Evolutionary conservation across 2,797 vertebrate species (phyloP).

Genomic region (Rhodeus uyekii): DNA sequence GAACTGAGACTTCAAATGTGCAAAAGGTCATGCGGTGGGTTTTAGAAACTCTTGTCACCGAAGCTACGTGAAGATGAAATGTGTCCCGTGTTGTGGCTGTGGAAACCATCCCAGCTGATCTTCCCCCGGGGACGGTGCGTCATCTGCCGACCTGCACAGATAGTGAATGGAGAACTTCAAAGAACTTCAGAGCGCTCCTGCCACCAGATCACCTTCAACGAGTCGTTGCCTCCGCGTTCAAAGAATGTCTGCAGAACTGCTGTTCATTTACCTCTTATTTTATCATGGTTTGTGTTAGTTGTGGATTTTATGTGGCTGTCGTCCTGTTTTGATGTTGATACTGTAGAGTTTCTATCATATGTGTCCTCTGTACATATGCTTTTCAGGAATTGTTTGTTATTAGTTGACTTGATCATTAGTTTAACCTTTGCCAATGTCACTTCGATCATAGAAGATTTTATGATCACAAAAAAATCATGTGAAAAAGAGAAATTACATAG

Average conservation of each 20-base stretch:
- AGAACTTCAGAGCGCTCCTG: neutral
- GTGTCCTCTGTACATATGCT: constrained; percentile 22
- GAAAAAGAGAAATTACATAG: too few species aligned
- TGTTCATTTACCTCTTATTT: constrained; percentile 42
- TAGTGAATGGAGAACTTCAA: neutral
- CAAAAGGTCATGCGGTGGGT: neutral
- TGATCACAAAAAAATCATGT: too few species aligned
- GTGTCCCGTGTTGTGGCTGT: neutral
- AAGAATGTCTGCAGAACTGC: constrained; percentile 43
- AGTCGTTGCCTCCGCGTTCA: neutral
- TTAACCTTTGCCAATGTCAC: constrained; percentile 6
- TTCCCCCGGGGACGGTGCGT: neutral
- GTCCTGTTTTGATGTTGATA: neutral
- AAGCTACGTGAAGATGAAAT: neutral
- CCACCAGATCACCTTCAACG: neutral
- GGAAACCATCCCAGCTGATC: neutral
- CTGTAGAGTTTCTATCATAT: neutral
- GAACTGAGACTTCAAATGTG: neutral
- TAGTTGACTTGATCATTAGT: neutral
- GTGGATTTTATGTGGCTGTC: neutral
- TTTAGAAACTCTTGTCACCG: neutral
- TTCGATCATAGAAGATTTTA: neutral
- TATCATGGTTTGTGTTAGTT: neutral
- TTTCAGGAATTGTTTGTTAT: constrained; percentile 19
- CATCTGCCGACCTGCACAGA: constrained; percentile 12